A percentile compares a stretch with the other conserved stretches of the same genome.
phyloP scores from a whole-genome alignment of 2,113 vertebrate genomes.

The Sinocyclocheilus anshuiensis region DNA sequence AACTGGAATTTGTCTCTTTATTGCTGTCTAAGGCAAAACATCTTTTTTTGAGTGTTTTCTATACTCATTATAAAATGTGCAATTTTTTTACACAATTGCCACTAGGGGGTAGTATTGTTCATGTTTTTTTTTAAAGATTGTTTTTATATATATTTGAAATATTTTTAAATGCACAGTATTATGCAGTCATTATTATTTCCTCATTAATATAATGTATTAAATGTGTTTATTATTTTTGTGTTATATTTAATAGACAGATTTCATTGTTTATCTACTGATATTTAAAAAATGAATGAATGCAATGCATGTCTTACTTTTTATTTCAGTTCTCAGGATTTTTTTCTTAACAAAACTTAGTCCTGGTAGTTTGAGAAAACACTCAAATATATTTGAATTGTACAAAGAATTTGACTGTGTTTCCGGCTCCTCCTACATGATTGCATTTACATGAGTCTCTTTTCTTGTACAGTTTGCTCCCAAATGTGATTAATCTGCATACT shows the following conservation, averaged over 20 bases:
- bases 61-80: too few relatives aligned
- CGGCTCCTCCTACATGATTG: not conserved
- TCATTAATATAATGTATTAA: not conserved
- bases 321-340: too few relatives aligned
- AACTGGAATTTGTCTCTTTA: not conserved
- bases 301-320: too few relatives aligned
- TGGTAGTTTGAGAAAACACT: too few relatives aligned
- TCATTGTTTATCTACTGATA: too few relatives aligned
- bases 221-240: not conserved
- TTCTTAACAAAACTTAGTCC: too few relatives aligned
- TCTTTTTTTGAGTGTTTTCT: too few relatives aligned
- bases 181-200: not conserved
- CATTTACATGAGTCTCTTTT: not conserved
- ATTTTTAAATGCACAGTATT: not conserved
- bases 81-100: not conserved
- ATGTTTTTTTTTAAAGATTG: not conserved
- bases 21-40: too few relatives aligned
- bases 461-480: not conserved
- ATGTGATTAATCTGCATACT: slow-evolving; percentile 5
- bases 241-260: not conserved
- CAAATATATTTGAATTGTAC: not conserved
- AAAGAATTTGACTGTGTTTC: not conserved
- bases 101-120: not conserved
- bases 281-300: too few relatives aligned
- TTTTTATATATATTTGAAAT: not conserved